Conservation (phyloP, 2,888 invertebrate species). For the Microchrysa polita region DNA sequence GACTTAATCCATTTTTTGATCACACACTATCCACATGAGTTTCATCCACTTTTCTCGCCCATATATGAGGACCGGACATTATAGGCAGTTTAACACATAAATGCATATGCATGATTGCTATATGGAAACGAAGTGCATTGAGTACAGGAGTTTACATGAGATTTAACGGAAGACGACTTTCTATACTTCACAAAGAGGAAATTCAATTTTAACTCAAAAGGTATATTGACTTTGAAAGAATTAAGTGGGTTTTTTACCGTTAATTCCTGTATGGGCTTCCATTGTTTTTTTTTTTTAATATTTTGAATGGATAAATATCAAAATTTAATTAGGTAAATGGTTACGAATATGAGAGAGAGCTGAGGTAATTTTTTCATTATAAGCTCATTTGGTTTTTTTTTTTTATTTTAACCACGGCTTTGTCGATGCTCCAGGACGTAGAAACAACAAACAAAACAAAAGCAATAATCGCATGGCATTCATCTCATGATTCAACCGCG, state of each 20-base stretch:
- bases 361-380: too few relatives aligned
- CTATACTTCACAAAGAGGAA: conserved; percentile 1
- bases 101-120: background rate
- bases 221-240: conserved; percentile 13
- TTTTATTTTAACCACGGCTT: too few relatives aligned
- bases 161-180: conserved; percentile 13
- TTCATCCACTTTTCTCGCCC: background rate
- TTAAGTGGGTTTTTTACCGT: conserved; percentile 23
- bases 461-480: too few relatives aligned
- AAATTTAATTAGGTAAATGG: too few relatives aligned
- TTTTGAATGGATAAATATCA: too few relatives aligned
- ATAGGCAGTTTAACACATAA: conserved; percentile 15
- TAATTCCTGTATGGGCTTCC: background rate
- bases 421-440: too few relatives aligned
- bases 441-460: too few relatives aligned
- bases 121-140: background rate
- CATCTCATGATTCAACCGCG: too few relatives aligned
- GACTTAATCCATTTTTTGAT: conserved; percentile 8
- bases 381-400: too few relatives aligned
- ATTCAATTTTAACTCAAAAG: conserved; percentile 34
- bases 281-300: conserved; percentile 8
- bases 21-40: background rate
- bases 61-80: background rate
- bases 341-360: too few relatives aligned
- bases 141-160: background rate